Base-by-base conservation (phyloP, 2,113 vertebrate genomes). In the Orcinus orca region DNA sequence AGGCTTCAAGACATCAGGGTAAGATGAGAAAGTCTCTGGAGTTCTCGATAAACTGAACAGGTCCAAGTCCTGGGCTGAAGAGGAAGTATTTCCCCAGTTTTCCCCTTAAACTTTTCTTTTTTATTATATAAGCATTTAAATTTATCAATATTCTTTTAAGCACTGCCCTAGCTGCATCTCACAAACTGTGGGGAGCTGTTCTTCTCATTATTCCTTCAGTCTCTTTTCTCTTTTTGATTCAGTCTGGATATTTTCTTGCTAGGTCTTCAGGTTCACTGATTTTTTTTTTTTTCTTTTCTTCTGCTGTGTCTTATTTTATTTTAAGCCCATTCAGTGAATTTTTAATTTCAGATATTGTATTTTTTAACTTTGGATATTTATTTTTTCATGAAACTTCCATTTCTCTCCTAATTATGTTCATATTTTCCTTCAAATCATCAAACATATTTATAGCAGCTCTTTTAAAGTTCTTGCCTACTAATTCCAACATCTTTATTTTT, bases 231-330 rank as follows among this genome's bases (percentile, higher is more conserved):
- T 77, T 31, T 36, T 33, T 53, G 26, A 76, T 84, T 77, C 20
- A 62, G 1, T 84, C 44, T 89, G 29, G 26, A 50, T n/a, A 50
- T 9, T 62, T 68, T 79, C 50, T 89, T 50, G 3, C 38, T 63
- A 50, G 38, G 4, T 84, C 41, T 96, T 83, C 20, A 82, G 50
- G 25, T 60, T 89, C 50, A 76, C 26, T 76, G 33, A 63, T 31
- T 15, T 88, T 15, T 88, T 21, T 88, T 21, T 84, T 82, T 92
- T 88, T 93, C 14, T 84, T 88, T 92, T 88, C 90, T 58, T 74
- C 31, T 67, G 36, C 18, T 65, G 23, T 62, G 50, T 83, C 53
- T 89, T 70, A 91, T 60, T 83, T 85, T 77, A 31, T 53, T 4
- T 71, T 89, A 65, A 81, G 8, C 29, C 20, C 36, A 67, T 33